A percentile compares a stretch with the other conserved stretches of the same genome.
phyloP scores from a whole-genome alignment of 1,140 invertebrate genomes.

The Stegodyphus dumicola region DNA sequence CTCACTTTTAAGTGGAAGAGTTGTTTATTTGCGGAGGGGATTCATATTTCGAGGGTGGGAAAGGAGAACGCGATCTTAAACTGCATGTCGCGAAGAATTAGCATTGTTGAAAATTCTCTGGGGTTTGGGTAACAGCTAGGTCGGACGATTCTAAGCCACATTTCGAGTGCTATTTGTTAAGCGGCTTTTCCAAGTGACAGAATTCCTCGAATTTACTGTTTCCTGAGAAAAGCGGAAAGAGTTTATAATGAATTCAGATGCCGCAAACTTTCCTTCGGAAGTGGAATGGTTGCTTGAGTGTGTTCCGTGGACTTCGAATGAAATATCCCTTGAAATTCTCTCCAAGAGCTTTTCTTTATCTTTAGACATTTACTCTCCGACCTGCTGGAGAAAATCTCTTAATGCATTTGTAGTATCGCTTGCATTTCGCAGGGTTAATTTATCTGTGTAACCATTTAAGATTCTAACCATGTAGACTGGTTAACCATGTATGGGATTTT shows the following conservation, averaged over 20 bases:
- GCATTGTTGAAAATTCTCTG: constrained; percentile 20
- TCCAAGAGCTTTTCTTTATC: too few species aligned
- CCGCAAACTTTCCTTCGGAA: neutral
- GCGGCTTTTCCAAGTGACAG: neutral
- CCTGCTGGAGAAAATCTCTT: too few species aligned
- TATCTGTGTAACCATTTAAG: too few species aligned
- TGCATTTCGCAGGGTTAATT: too few species aligned
- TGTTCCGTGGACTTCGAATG: too few species aligned
- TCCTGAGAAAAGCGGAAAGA: neutral
- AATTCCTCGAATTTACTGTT: neutral
- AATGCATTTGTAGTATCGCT: too few species aligned
- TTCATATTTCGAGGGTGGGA: constrained; percentile 5
- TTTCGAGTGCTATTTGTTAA: neutral
- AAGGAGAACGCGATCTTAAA: constrained; percentile 3
- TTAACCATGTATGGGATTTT: too few species aligned
- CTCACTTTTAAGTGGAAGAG: neutral
- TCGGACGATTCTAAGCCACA: neutral
- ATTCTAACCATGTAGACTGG: too few species aligned
- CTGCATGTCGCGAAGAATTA: constrained; percentile 42
- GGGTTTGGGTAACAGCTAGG: neutral
- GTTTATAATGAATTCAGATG: neutral
- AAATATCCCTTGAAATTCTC: too few species aligned
- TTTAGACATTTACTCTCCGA: too few species aligned
- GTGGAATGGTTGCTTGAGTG: neutral
- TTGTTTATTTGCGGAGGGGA: constrained; percentile 36